These are phyloP conservation scores for Sturnira hondurensis DNA, from an alignment of 2,113 vertebrate species.

Conservation along the genomic window DNA sequence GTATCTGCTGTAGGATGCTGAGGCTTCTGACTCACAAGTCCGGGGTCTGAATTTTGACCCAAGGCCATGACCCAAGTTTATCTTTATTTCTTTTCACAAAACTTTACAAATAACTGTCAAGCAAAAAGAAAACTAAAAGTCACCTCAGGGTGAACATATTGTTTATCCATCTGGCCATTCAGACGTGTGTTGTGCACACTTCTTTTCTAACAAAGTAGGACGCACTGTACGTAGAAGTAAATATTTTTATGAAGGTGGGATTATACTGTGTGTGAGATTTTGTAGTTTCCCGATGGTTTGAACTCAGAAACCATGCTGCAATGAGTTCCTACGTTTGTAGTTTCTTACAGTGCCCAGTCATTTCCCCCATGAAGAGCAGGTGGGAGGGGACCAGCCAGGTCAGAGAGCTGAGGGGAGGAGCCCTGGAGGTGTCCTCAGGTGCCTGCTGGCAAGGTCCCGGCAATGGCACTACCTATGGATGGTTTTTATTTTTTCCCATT, in stretches of 20 bases:
- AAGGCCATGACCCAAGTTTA: not conserved
- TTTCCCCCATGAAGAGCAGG: no score
- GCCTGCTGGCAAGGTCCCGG: rapidly evolving
- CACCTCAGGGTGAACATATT: not conserved
- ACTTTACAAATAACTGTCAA: not conserved
- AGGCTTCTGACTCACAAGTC: not conserved
- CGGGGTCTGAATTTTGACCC: not conserved
- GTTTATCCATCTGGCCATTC: not conserved
- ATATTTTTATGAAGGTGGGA: no score
- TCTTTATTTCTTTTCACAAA: not conserved
- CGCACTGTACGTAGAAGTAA: no score
- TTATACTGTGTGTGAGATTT: rapidly evolving
- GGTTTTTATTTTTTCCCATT: not conserved
- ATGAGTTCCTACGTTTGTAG: not conserved
- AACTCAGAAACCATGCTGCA: not conserved
- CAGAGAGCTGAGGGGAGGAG: not conserved
- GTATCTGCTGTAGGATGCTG: not conserved
- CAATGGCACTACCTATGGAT: rapidly evolving
- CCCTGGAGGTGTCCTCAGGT: not conserved
- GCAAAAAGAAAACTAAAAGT: not conserved
- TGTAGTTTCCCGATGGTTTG: not conserved
- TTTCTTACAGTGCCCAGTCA: not conserved
- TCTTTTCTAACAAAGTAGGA: not conserved
- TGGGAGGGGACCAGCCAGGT: rapidly evolving
- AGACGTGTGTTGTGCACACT: not conserved